phyloP scores from a whole-genome alignment of 2,113 vertebrate genomes.

The Ageneiosus marmoratus region DNA sequence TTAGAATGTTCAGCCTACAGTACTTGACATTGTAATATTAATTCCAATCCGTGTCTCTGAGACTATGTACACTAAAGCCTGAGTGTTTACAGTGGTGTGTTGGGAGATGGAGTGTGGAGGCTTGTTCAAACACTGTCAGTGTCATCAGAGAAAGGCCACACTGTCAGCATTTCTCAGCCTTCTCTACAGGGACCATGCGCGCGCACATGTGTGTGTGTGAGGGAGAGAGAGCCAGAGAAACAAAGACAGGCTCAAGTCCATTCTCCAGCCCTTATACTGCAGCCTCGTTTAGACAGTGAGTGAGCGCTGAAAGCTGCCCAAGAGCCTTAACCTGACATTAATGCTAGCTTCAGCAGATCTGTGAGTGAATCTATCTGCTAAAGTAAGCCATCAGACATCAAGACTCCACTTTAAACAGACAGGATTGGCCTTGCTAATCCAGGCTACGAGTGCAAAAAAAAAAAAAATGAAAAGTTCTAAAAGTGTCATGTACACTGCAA shows the following conservation, averaged over 20 bases:
- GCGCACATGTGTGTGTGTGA: not conserved
- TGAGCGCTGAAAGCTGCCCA: slow-evolving; percentile 58
- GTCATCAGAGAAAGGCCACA: slow-evolving; percentile 51
- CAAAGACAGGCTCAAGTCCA: slow-evolving; percentile 33
- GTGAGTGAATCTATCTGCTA: slow-evolving; percentile 68
- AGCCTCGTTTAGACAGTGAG: slow-evolving; percentile 53
- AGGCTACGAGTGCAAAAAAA: slow-evolving; percentile 19
- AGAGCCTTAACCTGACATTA: slow-evolving; percentile 60
- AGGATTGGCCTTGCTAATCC: slow-evolving; percentile 39
- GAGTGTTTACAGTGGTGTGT: slow-evolving; percentile 50
- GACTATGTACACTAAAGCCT: slow-evolving; percentile 31
- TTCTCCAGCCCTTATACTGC: slow-evolving; percentile 51
- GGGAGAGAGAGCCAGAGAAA: slow-evolving; percentile 19
- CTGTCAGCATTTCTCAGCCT: slow-evolving; percentile 50
- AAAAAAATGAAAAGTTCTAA: not conserved
- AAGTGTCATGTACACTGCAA: not conserved
- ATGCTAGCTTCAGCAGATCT: slow-evolving; percentile 70
- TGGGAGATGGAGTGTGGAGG: slow-evolving; percentile 34
- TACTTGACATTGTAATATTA: slow-evolving; percentile 35
- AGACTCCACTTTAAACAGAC: slow-evolving; percentile 45
- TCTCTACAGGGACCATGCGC: slow-evolving; percentile 20
- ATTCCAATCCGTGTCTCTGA: slow-evolving; percentile 29
- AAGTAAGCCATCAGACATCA: slow-evolving; percentile 72
- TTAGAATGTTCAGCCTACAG: slow-evolving; percentile 17
- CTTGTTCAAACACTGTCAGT: slow-evolving; percentile 47